Evolutionary conservation across 2,888 invertebrate species (phyloP), one percentile per base, ranked within the genome.

Genomic region (Melanotus villosus): DNA sequence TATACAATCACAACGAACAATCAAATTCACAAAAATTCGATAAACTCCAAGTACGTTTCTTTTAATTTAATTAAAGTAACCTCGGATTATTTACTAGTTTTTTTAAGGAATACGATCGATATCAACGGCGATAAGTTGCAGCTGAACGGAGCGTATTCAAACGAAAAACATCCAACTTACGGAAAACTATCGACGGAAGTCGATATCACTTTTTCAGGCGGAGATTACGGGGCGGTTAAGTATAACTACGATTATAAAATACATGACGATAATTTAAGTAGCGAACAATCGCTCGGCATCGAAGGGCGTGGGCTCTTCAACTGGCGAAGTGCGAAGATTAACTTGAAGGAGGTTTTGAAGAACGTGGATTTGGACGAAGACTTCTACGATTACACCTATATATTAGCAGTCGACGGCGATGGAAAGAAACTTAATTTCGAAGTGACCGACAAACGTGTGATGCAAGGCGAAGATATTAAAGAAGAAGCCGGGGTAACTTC

Each of bases 1-100:
- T 75, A 94, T 2, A 87, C 88, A 66, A 76, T 93, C 36, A 88
- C 88, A 32, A 92, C 93, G 0, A 87, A 88, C 71, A 89, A 88
- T 62, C 88, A 88, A 69, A 73, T 87, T 0, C 87, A 84, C 23
- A 86, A 85, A 3, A 84, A 85, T 4, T 84, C 87, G 0, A 43
- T 92, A 0, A 89, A 90, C 18, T 89, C 92, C 0, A 92, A 91
- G 89, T 89, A 82, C 84, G 88, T 84, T 18, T 52, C 3, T 47
- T 26, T 19, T 38, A n/a, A n/a, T n/a, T n/a, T n/a, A n/a, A n/a
- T n/a, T n/a, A n/a, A n/a, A n/a, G 10, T 34, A 34, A 34, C n/a
- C 26, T 34, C 34, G 2, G 7, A 34, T n/a, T 34, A 6, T n/a
- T n/a, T n/a, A n/a, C n/a, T n/a, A 2, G 19, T 36, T 0, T 19